A percentile compares a stretch with the other conserved stretches of the same genome.
phyloP scores from a whole-genome alignment of 2,797 vertebrate species.

The Distichodus sexfasciatus region DNA sequence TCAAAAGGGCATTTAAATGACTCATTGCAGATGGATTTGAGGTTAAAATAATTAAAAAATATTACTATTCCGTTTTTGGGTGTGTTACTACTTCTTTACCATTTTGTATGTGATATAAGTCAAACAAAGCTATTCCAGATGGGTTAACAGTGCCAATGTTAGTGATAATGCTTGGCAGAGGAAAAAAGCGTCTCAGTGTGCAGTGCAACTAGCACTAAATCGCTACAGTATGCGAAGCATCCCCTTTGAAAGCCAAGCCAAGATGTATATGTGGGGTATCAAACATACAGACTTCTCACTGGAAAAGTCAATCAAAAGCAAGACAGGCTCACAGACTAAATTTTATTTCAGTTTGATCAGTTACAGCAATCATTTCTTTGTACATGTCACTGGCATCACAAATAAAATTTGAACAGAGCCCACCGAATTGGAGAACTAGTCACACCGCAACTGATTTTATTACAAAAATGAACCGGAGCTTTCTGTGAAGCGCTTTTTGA shows the following conservation, averaged over 20 bases:
- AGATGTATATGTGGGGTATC: conserved; percentile 28
- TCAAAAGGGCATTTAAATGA: not conserved
- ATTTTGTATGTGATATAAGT: conserved; percentile 28
- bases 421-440: not conserved
- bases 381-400: not conserved
- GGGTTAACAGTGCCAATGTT: conserved; percentile 22
- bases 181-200: conserved; percentile 30
- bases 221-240: conserved; percentile 37
- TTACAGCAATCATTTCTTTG: not conserved
- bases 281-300: conserved; percentile 1
- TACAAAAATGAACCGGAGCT: not conserved
- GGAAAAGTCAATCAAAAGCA: conserved; percentile 1
- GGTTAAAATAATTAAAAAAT: not conserved
- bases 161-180: conserved; percentile 28
- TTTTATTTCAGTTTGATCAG: not conserved
- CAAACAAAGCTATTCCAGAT: conserved; percentile 37
- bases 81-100: conserved; percentile 9
- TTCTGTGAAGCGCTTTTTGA: not conserved
- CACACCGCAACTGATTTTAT: not conserved
- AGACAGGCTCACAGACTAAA: not conserved
- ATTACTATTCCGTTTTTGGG: too few species aligned
- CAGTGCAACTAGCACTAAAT: conserved; percentile 32
- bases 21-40: not conserved
- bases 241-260: conserved; percentile 40
- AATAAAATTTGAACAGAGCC: not conserved